These are phyloP conservation scores for Hyles euphorbiae DNA, from an alignment of 1,140 invertebrate species.

Conservation along the genomic window DNA sequence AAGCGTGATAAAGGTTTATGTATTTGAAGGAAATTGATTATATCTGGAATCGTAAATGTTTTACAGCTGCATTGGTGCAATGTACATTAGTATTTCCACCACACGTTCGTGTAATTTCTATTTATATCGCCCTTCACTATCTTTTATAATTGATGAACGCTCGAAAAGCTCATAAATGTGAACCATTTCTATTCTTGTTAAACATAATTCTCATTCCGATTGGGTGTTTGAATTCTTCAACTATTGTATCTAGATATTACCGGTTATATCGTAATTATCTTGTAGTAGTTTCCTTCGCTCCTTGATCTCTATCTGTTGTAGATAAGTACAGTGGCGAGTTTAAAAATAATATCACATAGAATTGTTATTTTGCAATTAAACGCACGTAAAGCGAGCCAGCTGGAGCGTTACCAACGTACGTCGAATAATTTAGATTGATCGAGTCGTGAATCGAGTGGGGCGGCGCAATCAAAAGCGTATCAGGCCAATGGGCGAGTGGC, in stretches of 20 bases:
- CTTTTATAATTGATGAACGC: constrained; percentile 17
- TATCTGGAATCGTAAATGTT: constrained; percentile 53
- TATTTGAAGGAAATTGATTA: constrained; percentile 48
- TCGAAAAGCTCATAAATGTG: too few relatives aligned
- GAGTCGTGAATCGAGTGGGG: constrained; percentile 61
- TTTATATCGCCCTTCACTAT: constrained; percentile 23
- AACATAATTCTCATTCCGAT: too few relatives aligned
- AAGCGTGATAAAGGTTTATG: constrained; percentile 24
- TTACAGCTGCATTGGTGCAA: constrained; percentile 36
- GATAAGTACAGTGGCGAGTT: too few relatives aligned
- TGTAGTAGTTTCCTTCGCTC: too few relatives aligned
- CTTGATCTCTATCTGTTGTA: too few relatives aligned
- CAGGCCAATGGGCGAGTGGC: constrained; percentile 55
- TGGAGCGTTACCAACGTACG: constrained; percentile 43
- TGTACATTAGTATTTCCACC: constrained; percentile 23
- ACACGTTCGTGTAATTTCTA: constrained; percentile 28
- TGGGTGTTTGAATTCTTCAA: too few relatives aligned
- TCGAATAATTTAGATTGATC: constrained; percentile 67
- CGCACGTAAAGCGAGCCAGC: constrained; percentile 27
- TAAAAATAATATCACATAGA: neutral
- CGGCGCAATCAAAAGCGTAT: constrained; percentile 72
- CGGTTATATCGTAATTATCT: too few relatives aligned
- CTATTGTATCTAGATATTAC: neutral
- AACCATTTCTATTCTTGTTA: too few relatives aligned
- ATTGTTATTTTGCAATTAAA: constrained; percentile 29